Evolutionary conservation across 2,797 vertebrate genomes (phyloP), one percentile per base, ranked within the genome.

Genomic region (Discoglossus pictus): DNA sequence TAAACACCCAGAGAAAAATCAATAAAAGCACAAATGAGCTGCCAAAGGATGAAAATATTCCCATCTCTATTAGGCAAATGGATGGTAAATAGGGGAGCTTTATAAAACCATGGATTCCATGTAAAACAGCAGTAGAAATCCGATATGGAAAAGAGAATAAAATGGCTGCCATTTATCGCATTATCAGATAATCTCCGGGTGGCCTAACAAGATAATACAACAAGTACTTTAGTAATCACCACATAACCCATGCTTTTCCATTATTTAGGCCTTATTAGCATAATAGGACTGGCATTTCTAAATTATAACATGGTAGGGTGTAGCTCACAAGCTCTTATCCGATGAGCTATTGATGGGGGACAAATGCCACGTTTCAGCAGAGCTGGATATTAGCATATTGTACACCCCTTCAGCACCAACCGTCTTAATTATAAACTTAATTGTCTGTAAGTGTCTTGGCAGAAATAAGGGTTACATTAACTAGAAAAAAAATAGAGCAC

Each of bases 201-300:
- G 2, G 24, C 50, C 64, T 47, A 52, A 68, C 74, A 21, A 39
- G 2, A 18, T 68, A 38, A 68, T 27, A n/a, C 71, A 61, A 47
- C n/a, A 56, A n/a, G 6, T 25, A 54, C 7, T 31, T 34, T 16
- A 38, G 42, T 70, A 16, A 56, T 21, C 54, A 36, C 10, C 35
- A 36, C 35, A 52, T 68, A 42, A 60, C 54, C 18, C 44, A 6
- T 18, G 46, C 17, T 46, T 54, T 61, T 36, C 48, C 48, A 68
- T 68, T 53, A 44, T 68, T 53, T 56, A 44, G 65, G 27, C 43
- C 21, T 46, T 40, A 68, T 68, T 61, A 68, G 48, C 38, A 68
- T 68, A 68, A 68, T 68, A 61, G 48, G 56, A 68, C 44, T 61
- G 52, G 13, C 39, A 54, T 68, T 53, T 68, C 39, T 38, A 52